Conservation (phyloP, 2,888 invertebrate species). For the Notodonta ziczac region DNA sequence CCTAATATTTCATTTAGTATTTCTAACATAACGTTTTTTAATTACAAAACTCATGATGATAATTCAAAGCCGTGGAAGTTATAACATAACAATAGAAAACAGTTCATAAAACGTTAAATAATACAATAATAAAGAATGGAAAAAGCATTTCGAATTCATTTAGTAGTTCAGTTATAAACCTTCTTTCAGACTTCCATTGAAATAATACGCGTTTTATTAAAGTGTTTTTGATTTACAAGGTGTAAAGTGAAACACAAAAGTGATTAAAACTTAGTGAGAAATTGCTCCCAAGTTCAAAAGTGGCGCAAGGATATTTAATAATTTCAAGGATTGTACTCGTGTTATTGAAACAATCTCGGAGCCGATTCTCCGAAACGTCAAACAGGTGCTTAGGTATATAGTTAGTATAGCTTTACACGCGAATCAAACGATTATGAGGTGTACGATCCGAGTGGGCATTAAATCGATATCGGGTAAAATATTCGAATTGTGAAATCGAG, state of each 20-base stretch:
- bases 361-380: conserved; percentile 13
- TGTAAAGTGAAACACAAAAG: conserved; percentile 40
- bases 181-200: conserved; percentile 22
- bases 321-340: conserved; percentile 30
- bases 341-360: conserved; percentile 26
- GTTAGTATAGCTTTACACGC: conserved; percentile 3
- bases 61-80: no score
- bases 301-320: conserved; percentile 28
- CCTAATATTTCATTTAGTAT: no score
- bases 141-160: no score
- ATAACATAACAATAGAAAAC: no score
- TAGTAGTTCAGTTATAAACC: conserved; percentile 27
- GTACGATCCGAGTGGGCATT: conserved; percentile 9
- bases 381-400: conserved; percentile 5
- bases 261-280: conserved; percentile 35
- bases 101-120: no score
- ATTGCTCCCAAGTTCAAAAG: conserved; percentile 27
- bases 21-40: no score
- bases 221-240: conserved; percentile 29
- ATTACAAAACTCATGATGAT: no score
- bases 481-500: conserved; percentile 29
- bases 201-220: conserved; percentile 27
- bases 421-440: conserved; percentile 5
- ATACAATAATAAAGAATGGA: no score
- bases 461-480: conserved; percentile 25